Percentiles rank a stretch among this genome's conserved stretches.
Conservation (phyloP, 2,113 vertebrate species). For the Psophia crepitans region DNA sequence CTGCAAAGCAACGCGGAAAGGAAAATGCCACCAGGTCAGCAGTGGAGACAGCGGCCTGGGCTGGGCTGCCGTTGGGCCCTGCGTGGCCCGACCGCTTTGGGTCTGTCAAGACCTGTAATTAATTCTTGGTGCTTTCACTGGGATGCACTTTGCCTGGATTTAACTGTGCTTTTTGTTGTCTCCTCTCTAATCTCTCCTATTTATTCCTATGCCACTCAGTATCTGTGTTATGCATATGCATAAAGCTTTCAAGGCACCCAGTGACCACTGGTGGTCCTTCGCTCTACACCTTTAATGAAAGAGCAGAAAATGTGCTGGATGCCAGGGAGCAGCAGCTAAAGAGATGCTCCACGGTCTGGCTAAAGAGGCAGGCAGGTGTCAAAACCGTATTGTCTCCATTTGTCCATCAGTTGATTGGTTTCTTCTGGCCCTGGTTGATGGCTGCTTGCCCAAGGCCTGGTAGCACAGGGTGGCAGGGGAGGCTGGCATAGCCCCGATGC, state of each 20-base stretch:
- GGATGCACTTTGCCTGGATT: not conserved
- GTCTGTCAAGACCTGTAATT: not conserved
- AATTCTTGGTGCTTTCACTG: not conserved
- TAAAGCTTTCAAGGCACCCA: not conserved
- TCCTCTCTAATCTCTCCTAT: not conserved
- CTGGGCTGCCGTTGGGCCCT: not conserved
- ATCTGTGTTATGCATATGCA: not conserved
- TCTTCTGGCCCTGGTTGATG: not conserved
- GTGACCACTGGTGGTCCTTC: not conserved
- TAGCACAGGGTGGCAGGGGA: not conserved
- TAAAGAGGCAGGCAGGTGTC: not conserved
- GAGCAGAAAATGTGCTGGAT: not conserved
- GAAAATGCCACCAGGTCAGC: not conserved
- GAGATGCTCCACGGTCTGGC: not conserved
- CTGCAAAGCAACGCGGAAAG: not conserved
- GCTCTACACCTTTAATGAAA: not conserved
- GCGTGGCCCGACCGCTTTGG: fast-evolving
- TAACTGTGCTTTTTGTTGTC: not conserved
- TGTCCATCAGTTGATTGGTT: not conserved
- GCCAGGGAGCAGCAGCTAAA: not conserved
- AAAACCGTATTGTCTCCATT: not conserved
- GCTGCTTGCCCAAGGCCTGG: not conserved
- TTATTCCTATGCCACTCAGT: not conserved
- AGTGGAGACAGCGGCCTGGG: not conserved
- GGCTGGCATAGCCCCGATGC: not conserved